A percentile compares a stretch with the other conserved stretches of the same genome.
Evolutionary conservation across 2,113 vertebrate species (phyloP).

Genomic region (Conger conger): DNA sequence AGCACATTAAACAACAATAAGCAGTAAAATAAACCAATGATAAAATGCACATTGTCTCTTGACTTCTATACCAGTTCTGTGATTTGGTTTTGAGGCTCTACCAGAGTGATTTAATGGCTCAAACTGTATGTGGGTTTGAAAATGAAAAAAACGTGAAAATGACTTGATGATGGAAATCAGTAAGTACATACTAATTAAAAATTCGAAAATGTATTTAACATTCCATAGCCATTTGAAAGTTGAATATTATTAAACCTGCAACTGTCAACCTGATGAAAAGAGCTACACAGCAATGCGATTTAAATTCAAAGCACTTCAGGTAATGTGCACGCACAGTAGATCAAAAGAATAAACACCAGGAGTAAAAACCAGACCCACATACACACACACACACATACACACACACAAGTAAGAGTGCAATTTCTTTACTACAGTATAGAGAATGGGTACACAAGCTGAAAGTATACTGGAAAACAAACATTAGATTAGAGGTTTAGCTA

Average conservation of each 20-base stretch:
- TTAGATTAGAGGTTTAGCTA: too few species aligned
- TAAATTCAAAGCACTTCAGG: constrained; percentile 76
- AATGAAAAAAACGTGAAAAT: too few species aligned
- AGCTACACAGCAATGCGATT: constrained; percentile 76
- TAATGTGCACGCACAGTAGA: constrained; percentile 80
- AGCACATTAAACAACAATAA: constrained; percentile 59
- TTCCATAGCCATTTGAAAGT: constrained; percentile 77
- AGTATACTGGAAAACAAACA: too few species aligned
- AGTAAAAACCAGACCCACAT: constrained; percentile 58
- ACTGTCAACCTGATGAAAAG: constrained; percentile 75
- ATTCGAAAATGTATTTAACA: constrained; percentile 73
- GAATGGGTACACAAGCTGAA: too few species aligned
- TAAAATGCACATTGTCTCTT: constrained; percentile 58
- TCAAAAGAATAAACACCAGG: constrained; percentile 75
- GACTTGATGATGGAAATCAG: constrained; percentile 76
- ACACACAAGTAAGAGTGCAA: neutral
- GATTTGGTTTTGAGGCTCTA: constrained; percentile 61
- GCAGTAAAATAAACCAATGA: constrained; percentile 65
- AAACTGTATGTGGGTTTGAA: constrained; percentile 68
- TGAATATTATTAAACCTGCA: constrained; percentile 78
- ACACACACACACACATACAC: constrained; percentile 28
- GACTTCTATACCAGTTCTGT: constrained; percentile 47
- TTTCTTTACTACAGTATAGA: too few species aligned
- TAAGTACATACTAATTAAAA: constrained; percentile 77
- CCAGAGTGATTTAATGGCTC: constrained; percentile 67